These are phyloP conservation scores for Phrynocephalus versicolor DNA, from an alignment of 2,113 vertebrate genomes.

Conservation along the genomic window DNA sequence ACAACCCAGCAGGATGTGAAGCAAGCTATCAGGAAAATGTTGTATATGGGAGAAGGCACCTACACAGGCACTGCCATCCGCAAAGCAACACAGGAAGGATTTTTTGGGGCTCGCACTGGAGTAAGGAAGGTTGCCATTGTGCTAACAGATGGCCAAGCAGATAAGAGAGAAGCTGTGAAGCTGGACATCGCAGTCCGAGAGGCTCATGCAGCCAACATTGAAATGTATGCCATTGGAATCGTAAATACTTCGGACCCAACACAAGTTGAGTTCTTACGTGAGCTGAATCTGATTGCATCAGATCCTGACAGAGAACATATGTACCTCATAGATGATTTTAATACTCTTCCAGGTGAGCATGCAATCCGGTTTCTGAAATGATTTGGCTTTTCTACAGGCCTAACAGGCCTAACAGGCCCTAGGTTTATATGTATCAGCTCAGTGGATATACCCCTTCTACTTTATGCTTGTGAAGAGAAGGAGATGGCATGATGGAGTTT, in stretches of 20 bases:
- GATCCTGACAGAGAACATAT: slow-evolving; percentile 89
- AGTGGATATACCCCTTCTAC: neutral
- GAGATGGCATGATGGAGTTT: neutral
- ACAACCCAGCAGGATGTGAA: slow-evolving; percentile 84
- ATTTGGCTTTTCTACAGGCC: too few relatives aligned
- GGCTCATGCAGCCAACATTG: slow-evolving; percentile 87
- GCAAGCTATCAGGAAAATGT: slow-evolving; percentile 84
- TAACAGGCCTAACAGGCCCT: neutral
- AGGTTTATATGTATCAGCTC: neutral
- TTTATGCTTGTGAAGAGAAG: neutral
- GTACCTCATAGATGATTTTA: slow-evolving; percentile 91
- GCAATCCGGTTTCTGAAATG: neutral
- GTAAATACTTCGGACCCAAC: slow-evolving; percentile 86
- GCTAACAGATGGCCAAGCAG: slow-evolving; percentile 88
- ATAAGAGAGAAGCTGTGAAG: slow-evolving; percentile 87
- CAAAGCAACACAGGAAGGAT: slow-evolving; percentile 88
- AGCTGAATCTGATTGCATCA: slow-evolving; percentile 91
- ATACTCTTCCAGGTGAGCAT: slow-evolving; percentile 84
- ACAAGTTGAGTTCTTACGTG: slow-evolving; percentile 82
- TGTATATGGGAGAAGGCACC: slow-evolving; percentile 91
- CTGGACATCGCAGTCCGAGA: slow-evolving; percentile 86
- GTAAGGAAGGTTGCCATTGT: slow-evolving; percentile 89
- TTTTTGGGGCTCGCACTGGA: slow-evolving; percentile 80
- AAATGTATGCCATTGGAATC: slow-evolving; percentile 92
- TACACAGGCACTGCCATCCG: slow-evolving; percentile 89